Conservation (phyloP, 1,140 invertebrate genomes). For the Sarcophaga bullata region DNA sequence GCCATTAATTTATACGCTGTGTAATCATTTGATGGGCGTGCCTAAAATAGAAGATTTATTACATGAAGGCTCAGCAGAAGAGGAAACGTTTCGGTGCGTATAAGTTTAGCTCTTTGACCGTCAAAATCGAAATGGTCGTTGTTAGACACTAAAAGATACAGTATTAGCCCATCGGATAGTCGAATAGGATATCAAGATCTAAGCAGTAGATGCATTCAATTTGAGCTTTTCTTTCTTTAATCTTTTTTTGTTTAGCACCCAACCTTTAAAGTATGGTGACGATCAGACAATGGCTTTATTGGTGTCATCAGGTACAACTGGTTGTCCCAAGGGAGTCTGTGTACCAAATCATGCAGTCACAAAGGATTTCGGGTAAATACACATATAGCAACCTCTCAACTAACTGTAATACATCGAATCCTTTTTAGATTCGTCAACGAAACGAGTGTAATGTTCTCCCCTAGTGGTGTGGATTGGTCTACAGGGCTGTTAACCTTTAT, state of each 20-base stretch:
- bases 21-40: conserved; percentile 52
- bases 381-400: conserved; percentile 44
- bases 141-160: too few relatives aligned
- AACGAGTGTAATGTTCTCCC: conserved; percentile 49
- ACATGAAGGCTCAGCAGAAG: conserved; percentile 49
- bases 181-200: too few relatives aligned
- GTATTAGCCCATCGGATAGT: too few relatives aligned
- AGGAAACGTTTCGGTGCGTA: conserved; percentile 54
- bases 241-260: conserved; percentile 35
- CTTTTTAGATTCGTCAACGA: conserved; percentile 47
- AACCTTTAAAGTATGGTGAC: conserved; percentile 44
- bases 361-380: conserved; percentile 40
- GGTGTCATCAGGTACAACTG: conserved; percentile 30
- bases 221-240: too few relatives aligned
- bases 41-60: conserved; percentile 57
- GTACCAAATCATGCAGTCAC: background rate
- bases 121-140: too few relatives aligned
- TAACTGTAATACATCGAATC: background rate
- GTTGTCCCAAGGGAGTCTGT: conserved; percentile 34
- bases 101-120: too few relatives aligned
- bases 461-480: conserved; percentile 60
- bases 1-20: conserved; percentile 54
- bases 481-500: conserved; percentile 57
- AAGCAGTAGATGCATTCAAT: too few relatives aligned
- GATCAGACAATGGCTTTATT: conserved; percentile 44